Evolutionary conservation across 1,140 invertebrate genomes (phyloP).

Genomic region (Linepithema humile): DNA sequence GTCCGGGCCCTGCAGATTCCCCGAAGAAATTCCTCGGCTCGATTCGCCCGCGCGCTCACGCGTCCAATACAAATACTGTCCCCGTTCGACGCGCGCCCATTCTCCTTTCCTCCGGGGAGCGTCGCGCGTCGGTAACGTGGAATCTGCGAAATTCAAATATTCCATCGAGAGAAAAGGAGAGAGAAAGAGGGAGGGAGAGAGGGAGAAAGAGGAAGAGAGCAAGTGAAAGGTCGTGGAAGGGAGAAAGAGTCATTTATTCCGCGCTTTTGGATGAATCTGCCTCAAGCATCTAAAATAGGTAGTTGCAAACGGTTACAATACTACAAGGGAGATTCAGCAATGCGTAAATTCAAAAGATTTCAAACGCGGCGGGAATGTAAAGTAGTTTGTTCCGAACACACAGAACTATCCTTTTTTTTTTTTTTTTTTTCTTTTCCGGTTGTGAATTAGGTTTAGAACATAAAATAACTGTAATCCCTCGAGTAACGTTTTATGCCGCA

Average conservation of each 20-base stretch:
- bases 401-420: slow-evolving; percentile 11
- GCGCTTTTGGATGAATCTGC: slow-evolving; percentile 52
- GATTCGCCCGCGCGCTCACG: slow-evolving; percentile 68
- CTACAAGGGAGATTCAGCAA: slow-evolving; percentile 31
- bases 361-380: slow-evolving; percentile 20
- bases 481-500: not conserved
- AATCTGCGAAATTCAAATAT: slow-evolving; percentile 77
- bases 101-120: slow-evolving; percentile 27
- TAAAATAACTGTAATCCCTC: slow-evolving; percentile 17
- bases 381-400: slow-evolving; percentile 25
- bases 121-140: slow-evolving; percentile 56
- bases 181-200: slow-evolving; percentile 1
- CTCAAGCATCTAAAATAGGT: slow-evolving; percentile 45
- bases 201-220: slow-evolving; percentile 22
- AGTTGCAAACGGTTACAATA: slow-evolving; percentile 52
- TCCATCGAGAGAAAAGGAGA: slow-evolving; percentile 43
- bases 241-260: slow-evolving; percentile 39
- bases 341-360: slow-evolving; percentile 56
- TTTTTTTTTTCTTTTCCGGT: too few species aligned
- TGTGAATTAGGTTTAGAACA: slow-evolving; percentile 18
- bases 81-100: slow-evolving; percentile 53
- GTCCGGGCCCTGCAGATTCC: slow-evolving; percentile 73
- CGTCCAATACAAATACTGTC: slow-evolving; percentile 76
- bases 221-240: slow-evolving; percentile 6
- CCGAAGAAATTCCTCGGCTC: slow-evolving; percentile 76